These are phyloP conservation scores for Syrmaticus mikado DNA, from an alignment of 2,113 vertebrate genomes.

Conservation along the genomic window DNA sequence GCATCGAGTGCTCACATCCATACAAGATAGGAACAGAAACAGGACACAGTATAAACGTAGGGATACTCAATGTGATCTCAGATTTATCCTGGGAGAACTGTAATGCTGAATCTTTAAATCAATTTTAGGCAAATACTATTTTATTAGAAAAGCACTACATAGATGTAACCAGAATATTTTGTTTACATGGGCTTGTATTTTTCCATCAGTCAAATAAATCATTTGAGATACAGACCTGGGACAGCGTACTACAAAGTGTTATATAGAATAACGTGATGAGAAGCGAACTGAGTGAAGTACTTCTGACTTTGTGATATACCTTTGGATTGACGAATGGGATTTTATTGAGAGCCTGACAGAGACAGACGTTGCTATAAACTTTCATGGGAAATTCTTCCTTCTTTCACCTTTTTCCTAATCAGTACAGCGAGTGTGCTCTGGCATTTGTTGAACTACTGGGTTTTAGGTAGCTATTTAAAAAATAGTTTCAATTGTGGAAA, in stretches of 20 bases:
- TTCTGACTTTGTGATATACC: not conserved
- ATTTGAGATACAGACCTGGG: not conserved
- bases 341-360: not conserved
- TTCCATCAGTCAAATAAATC: not conserved
- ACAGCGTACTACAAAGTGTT: not conserved
- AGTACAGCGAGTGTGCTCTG: not conserved
- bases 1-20: not conserved
- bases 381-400: not conserved
- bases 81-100: not conserved
- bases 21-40: not conserved
- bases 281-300: not conserved
- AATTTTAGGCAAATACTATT: not conserved
- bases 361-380: not conserved
- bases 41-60: not conserved
- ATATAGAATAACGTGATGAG: not conserved
- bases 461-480: not conserved
- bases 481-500: not conserved
- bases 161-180: not conserved
- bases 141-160: not conserved
- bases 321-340: not conserved
- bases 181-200: slow-evolving; percentile 20
- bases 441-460: not conserved
- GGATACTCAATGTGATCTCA: not conserved
- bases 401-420: not conserved
- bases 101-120: not conserved